Evolutionary conservation across 2,888 invertebrate genomes (phyloP).

Genomic region (Parnassius smintheus): DNA sequence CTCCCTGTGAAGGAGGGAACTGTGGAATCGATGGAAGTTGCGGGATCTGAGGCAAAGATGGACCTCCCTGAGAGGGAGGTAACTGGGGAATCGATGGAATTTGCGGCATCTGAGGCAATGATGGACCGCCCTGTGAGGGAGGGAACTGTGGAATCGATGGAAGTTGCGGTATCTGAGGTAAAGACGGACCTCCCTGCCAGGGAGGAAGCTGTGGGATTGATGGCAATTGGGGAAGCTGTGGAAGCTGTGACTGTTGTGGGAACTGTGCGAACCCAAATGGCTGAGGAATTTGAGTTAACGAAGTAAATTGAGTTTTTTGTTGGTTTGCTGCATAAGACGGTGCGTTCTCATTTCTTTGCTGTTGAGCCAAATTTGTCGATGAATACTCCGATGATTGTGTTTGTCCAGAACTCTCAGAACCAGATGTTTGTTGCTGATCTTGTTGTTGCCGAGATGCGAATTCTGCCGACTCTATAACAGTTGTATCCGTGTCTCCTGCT

Average conservation of each 20-base stretch:
- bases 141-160: constrained; percentile 33
- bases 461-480: constrained; percentile 69
- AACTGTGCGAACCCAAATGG: constrained; percentile 21
- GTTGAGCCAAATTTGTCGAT: constrained; percentile 34
- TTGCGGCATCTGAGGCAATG: constrained; percentile 41
- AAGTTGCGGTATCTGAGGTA: constrained; percentile 28
- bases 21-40: constrained; percentile 33
- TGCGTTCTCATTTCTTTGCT: constrained; percentile 1
- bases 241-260: constrained; percentile 27
- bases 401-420: constrained; percentile 14
- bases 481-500: constrained; percentile 57
- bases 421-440: constrained; percentile 30
- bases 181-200: constrained; percentile 17
- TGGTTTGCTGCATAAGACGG: constrained; percentile 27
- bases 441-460: constrained; percentile 42
- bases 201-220: constrained; percentile 16
- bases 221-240: constrained; percentile 17
- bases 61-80: constrained; percentile 21
- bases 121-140: constrained; percentile 7
- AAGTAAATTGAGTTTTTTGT: constrained; percentile 35
- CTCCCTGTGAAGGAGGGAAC: constrained; percentile 32
- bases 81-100: constrained; percentile 24
- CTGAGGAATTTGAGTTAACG: constrained; percentile 36
- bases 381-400: constrained; percentile 14
- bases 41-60: constrained; percentile 26